Percentiles rank a stretch among this genome's conserved stretches.
These are phyloP conservation scores for Sycobia sp. DNA, from an alignment of 1,140 invertebrate genomes.

Conservation along the genomic window DNA sequence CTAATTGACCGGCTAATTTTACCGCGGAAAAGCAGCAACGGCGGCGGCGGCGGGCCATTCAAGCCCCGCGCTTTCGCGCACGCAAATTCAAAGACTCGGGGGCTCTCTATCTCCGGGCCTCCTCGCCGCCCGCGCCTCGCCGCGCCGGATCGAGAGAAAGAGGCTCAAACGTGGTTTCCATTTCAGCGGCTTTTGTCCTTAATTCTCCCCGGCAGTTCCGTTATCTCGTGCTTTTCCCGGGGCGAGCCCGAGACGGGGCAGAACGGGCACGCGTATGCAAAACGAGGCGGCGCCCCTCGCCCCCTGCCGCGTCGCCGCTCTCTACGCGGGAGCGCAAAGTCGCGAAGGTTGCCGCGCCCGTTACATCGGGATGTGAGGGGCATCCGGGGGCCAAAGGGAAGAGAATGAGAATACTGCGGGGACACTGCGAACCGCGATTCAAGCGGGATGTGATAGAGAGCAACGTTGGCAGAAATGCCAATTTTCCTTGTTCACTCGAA, in stretches of 20 bases:
- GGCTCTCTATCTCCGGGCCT: no score
- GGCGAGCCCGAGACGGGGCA: neutral
- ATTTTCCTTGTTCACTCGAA: no score
- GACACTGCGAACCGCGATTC: neutral
- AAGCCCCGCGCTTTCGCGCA: neutral
- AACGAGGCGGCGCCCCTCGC: no score
- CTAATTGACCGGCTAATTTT: conserved; percentile 30
- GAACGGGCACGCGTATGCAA: conserved; percentile 13
- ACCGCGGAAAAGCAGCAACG: no score
- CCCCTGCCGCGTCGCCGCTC: no score
- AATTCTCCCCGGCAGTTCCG: conserved; percentile 48
- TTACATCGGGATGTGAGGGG: no score
- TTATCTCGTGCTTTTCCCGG: conserved; percentile 52
- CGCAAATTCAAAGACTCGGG: conserved; percentile 20
- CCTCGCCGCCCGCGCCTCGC: neutral
- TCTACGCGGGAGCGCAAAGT: neutral
- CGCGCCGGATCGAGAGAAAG: neutral
- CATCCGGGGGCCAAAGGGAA: neutral
- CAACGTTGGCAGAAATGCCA: conserved; percentile 12
- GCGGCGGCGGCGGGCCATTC: neutral
- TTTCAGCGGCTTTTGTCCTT: conserved; percentile 52
- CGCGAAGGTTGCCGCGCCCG: no score
- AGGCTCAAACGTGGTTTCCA: conserved; percentile 39
- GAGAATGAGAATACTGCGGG: neutral
- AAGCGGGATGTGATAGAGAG: neutral